Evolutionary conservation across 2,888 invertebrate genomes (phyloP).

Genomic region (Microctonus brassicae): DNA sequence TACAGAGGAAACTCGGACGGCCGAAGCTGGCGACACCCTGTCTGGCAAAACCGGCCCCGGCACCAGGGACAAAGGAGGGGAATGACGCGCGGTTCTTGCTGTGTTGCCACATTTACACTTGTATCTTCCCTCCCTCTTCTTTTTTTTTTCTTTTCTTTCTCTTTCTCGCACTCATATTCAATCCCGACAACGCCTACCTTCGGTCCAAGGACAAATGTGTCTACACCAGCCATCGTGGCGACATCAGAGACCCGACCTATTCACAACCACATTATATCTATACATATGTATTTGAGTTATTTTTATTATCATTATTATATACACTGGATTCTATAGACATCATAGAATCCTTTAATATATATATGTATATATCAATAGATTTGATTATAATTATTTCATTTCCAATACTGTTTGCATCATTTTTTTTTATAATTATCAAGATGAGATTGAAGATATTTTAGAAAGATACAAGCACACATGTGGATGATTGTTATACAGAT

Average conservation of each 20-base stretch:
- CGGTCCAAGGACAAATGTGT: constrained; percentile 68
- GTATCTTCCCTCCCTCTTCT: too few species aligned
- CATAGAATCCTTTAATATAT: not conserved
- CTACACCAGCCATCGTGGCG: constrained; percentile 67
- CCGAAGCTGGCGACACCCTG: constrained; percentile 93
- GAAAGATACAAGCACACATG: not conserved
- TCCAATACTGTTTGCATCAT: not conserved
- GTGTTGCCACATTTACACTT: constrained; percentile 48
- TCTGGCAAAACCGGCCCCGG: constrained; percentile 85
- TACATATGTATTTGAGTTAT: constrained; percentile 25
- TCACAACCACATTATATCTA: constrained; percentile 34
- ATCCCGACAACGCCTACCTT: constrained; percentile 43
- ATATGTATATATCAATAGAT: too few species aligned
- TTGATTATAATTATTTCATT: not conserved
- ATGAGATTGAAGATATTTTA: not conserved
- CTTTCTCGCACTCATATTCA: constrained; percentile 29
- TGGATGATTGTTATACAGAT: not conserved
- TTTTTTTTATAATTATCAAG: not conserved
- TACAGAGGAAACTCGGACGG: constrained; percentile 62
- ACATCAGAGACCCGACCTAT: constrained; percentile 49
- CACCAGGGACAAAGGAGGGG: constrained; percentile 70
- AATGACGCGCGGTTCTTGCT: constrained; percentile 42
- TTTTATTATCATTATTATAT: not conserved
- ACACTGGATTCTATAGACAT: not conserved
- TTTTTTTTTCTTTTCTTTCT: not conserved